Conservation (phyloP, 2,888 invertebrate species). For the Agonopterix subpropinquella region DNA sequence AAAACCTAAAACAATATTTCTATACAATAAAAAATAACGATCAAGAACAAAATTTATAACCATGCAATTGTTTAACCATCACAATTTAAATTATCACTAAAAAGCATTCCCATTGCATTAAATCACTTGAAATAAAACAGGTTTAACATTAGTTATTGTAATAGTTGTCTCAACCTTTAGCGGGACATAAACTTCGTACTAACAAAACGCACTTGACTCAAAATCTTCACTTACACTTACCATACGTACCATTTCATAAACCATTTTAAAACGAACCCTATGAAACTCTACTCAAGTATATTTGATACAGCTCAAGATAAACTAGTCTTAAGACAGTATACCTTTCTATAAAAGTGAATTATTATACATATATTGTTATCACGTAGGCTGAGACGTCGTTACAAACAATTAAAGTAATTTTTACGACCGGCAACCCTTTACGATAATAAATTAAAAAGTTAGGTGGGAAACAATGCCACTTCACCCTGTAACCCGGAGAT, state of each 20-base stretch:
- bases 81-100: slow-evolving; percentile 47
- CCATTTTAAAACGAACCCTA: slow-evolving; percentile 18
- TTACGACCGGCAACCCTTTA: slow-evolving; percentile 68
- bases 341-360: slow-evolving; percentile 51
- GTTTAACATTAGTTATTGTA: slow-evolving; percentile 37
- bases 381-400: slow-evolving; percentile 73
- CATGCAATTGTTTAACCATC: slow-evolving; percentile 47
- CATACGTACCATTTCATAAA: slow-evolving; percentile 30
- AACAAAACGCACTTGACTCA: slow-evolving; percentile 64
- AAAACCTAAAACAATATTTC: too few relatives aligned
- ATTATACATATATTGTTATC: slow-evolving; percentile 66
- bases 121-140: slow-evolving; percentile 61
- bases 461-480: slow-evolving; percentile 67
- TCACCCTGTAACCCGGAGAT: slow-evolving; percentile 60
- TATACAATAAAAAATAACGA: not conserved
- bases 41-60: slow-evolving; percentile 34
- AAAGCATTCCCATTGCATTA: slow-evolving; percentile 62
- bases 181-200: slow-evolving; percentile 50
- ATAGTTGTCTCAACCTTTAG: slow-evolving; percentile 54
- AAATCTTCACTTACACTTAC: slow-evolving; percentile 43
- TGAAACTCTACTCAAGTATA: slow-evolving; percentile 2
- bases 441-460: slow-evolving; percentile 70
- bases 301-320: slow-evolving; percentile 22
- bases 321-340: slow-evolving; percentile 22
- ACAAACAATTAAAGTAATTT: slow-evolving; percentile 75